phyloP scores from a whole-genome alignment of 2,797 vertebrate genomes.

The Holocentrus rufus region DNA sequence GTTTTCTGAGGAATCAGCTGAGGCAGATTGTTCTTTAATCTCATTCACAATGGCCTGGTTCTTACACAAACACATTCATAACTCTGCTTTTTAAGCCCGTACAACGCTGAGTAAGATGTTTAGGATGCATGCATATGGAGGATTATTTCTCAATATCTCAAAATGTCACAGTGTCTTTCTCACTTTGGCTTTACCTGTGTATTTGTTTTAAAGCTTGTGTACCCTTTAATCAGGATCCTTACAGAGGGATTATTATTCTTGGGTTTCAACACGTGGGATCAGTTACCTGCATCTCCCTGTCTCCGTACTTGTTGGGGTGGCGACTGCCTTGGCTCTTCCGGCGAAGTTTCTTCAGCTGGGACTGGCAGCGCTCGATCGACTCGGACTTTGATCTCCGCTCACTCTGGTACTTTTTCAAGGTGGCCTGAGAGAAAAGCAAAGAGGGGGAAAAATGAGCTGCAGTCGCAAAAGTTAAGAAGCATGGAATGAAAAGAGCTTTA shows the following conservation, averaged over 20 bases:
- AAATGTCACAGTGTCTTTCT: slow-evolving; percentile 3
- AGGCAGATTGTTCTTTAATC: slow-evolving; percentile 69
- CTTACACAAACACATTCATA: slow-evolving; percentile 38
- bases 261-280: neutral
- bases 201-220: neutral
- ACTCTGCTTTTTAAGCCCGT: slow-evolving; percentile 42
- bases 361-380: slow-evolving; percentile 87
- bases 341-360: slow-evolving; percentile 89
- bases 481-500: neutral
- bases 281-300: slow-evolving; percentile 88
- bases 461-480: neutral
- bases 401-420: slow-evolving; percentile 88
- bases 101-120: slow-evolving; percentile 43
- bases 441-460: slow-evolving; percentile 2
- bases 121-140: slow-evolving; percentile 14
- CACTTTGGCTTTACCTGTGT: neutral
- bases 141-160: slow-evolving; percentile 13
- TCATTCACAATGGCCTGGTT: slow-evolving; percentile 53
- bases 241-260: neutral
- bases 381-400: slow-evolving; percentile 86
- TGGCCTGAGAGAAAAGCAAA: slow-evolving; percentile 75
- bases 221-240: neutral
- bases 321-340: slow-evolving; percentile 88
- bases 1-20: slow-evolving; percentile 65
- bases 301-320: slow-evolving; percentile 89